phyloP scores from a whole-genome alignment of 2,113 vertebrate species.

The Crotalus tigris region DNA sequence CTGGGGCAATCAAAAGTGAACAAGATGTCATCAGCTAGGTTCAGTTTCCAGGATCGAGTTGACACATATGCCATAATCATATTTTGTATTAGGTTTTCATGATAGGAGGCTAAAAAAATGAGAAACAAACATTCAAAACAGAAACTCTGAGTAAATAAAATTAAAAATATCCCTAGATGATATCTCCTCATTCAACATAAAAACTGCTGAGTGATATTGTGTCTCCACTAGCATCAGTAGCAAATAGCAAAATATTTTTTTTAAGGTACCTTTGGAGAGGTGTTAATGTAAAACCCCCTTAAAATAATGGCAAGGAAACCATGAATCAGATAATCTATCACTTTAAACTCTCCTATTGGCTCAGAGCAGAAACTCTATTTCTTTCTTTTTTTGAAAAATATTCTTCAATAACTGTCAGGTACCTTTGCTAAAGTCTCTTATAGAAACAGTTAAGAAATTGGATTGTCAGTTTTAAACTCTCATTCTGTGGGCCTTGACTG shows the following conservation, averaged over 20 bases:
- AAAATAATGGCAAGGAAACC: slow-evolving; percentile 28
- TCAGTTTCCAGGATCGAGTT: too few species aligned
- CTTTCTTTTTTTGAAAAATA: slow-evolving; percentile 69
- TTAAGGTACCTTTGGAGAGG: neutral
- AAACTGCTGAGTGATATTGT: neutral
- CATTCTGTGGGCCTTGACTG: slow-evolving; percentile 18
- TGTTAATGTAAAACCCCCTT: slow-evolving; percentile 18
- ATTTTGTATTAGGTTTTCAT: neutral
- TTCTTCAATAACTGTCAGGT: slow-evolving; percentile 69
- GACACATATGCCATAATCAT: neutral
- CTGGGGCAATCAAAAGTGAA: too few species aligned
- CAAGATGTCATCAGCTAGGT: too few species aligned
- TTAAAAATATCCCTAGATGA: neutral
- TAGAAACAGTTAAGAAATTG: slow-evolving; percentile 68
- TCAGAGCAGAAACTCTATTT: slow-evolving; percentile 71
- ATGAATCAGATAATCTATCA: slow-evolving; percentile 45
- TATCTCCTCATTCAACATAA: neutral
- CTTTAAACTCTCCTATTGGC: slow-evolving; percentile 56
- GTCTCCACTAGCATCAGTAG: neutral
- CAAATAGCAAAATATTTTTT: neutral
- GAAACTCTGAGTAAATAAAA: neutral
- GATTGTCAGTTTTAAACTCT: slow-evolving; percentile 51
- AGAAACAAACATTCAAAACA: neutral
- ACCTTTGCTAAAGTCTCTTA: slow-evolving; percentile 59
- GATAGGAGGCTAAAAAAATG: neutral